Evolutionary conservation across 2,797 vertebrate genomes (phyloP).

Genomic region (Sarcophilus harrisii): DNA sequence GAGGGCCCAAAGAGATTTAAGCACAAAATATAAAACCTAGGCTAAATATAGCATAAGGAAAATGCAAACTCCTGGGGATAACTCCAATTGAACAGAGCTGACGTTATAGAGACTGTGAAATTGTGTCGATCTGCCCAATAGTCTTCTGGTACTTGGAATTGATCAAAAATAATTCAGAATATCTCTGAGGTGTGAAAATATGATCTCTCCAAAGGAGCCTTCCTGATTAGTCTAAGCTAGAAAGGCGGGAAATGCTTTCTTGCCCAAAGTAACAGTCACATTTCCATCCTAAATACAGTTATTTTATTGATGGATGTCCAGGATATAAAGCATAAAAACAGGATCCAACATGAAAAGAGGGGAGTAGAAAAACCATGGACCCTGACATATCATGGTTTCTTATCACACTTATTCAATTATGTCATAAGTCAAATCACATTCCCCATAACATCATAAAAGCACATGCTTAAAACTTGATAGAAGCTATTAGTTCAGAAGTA

Average conservation of each 20-base stretch:
- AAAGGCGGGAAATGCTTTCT: neutral
- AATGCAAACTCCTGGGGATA: neutral
- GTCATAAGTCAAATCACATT: fast-evolving
- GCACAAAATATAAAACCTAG: neutral
- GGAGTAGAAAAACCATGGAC: neutral
- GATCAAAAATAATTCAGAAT: neutral
- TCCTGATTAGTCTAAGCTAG: neutral
- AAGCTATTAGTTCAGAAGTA: neutral
- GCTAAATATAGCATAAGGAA: neutral
- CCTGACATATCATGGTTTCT: neutral
- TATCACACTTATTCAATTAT: neutral
- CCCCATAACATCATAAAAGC: neutral
- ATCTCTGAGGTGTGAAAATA: neutral
- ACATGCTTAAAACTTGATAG: neutral
- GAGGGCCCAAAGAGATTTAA: neutral
- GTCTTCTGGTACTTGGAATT: neutral
- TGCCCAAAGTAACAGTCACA: neutral
- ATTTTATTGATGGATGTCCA: neutral
- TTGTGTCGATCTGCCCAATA: neutral
- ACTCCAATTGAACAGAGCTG: neutral
- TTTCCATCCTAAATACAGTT: neutral
- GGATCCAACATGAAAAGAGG: neutral
- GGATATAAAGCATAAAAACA: neutral
- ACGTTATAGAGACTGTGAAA: neutral
- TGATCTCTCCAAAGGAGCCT: neutral